Conservation (phyloP, 2,797 vertebrate genomes). For the Smutsia temminckii region DNA sequence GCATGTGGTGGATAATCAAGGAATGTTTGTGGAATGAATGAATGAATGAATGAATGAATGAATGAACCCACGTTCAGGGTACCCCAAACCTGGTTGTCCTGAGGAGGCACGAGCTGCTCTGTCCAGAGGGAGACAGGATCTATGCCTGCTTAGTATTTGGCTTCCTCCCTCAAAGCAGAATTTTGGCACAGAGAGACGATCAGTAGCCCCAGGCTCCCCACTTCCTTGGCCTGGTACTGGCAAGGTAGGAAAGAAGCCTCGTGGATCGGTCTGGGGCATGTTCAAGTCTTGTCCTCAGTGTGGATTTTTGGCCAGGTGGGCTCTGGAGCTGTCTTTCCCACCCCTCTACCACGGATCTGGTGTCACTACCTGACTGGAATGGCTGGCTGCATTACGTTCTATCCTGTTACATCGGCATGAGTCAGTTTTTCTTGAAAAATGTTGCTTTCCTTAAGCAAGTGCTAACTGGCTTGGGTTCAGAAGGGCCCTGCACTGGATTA, state of each 20-base stretch:
- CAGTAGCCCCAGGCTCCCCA: neutral
- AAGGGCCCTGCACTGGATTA: neutral
- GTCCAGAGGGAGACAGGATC: neutral
- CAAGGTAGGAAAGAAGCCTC: neutral
- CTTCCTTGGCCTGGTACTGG: neutral
- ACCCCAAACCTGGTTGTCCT: neutral
- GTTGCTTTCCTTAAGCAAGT: constrained; percentile 76
- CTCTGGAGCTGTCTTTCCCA: constrained; percentile 52
- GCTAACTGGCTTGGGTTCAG: constrained; percentile 26
- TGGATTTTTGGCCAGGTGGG: constrained; percentile 68
- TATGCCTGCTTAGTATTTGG: neutral
- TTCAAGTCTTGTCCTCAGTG: neutral
- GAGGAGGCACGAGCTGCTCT: neutral
- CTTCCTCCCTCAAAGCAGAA: neutral
- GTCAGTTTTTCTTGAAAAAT: constrained; percentile 80
- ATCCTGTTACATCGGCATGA: constrained; percentile 75
- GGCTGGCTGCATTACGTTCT: constrained; percentile 75
- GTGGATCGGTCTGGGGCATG: neutral
- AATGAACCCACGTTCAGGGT: neutral
- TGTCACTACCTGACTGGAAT: constrained; percentile 72
- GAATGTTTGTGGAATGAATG: neutral
- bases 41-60: neutral
- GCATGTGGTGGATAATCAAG: neutral
- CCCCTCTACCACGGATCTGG: constrained; percentile 61
- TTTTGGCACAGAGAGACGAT: neutral